Base-by-base conservation (phyloP, 53 echinoderm and acorn worm species). In the Astropecten irregularis region DNA sequence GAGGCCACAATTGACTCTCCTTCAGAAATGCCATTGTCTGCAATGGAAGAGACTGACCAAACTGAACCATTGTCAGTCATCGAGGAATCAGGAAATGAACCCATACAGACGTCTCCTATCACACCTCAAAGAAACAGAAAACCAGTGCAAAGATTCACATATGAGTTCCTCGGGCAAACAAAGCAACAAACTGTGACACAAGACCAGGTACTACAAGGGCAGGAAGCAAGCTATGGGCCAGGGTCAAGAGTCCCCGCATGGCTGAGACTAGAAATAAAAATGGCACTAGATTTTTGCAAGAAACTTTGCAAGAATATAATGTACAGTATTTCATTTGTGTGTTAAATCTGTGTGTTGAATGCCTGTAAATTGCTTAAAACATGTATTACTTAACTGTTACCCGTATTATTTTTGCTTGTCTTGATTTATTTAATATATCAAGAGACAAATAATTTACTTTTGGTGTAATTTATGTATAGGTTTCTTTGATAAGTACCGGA, bases 251-350 rank as follows among this genome's bases (percentile, higher is more conserved):
- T 32, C 61, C 61, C 30, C 61, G 26, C 11, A 68, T 68, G 69
- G 69, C 69, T 16, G 3, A 68, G 46, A 23, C 48, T 68, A 68
- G 69, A 47, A 68, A 68, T 44, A 68, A 47, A 68, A 68, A 26
- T 68, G 44, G 46, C 16, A 20, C 46, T 25, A 46, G 69, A 68
- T 68, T 68, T 10, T 19, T 54, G 25, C 42, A 42, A 11, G 42
- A 42, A 8, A 42, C 42, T 42, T 54, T 18, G 19, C 54, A 54
- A 54, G n/a, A 54, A 54, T 18, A 54, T 9, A 54, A 3, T 54
- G 3, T n/a, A n/a, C n/a, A n/a, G n/a, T 9, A 15, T 22, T 54
- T 54, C 3, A 54, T 9, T 54, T 54, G n/a, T 54, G 23, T 54
- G 20, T 9, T 54, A 22, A 22, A 54, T 2, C 54, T n/a, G n/a